Evolutionary conservation across 2,797 vertebrate genomes (phyloP).

Genomic region (Octomys mimax): DNA sequence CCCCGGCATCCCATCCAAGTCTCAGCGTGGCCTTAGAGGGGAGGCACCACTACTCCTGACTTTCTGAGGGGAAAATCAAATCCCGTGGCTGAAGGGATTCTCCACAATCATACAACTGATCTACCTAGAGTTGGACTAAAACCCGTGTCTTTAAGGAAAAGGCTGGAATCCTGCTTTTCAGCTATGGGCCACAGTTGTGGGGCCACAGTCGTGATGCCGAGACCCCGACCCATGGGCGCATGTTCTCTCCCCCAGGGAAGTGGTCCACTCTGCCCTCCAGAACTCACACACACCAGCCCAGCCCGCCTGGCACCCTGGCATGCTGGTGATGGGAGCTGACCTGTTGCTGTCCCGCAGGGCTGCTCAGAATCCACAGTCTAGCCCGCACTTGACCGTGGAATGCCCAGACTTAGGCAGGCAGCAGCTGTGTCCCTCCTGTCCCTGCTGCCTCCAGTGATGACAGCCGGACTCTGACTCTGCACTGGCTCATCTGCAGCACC

Average conservation of each 20-base stretch:
- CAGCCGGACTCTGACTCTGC: neutral
- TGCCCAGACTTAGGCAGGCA: fast-evolving
- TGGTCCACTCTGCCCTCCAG: neutral
- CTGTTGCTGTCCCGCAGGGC: neutral
- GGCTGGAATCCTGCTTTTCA: neutral
- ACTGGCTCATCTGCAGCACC: neutral
- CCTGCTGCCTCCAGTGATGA: neutral
- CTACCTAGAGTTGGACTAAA: neutral
- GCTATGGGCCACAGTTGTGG: too few relatives aligned
- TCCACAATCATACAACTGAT: neutral
- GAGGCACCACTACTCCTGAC: neutral
- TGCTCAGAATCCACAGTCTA: neutral
- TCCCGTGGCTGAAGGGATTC: neutral
- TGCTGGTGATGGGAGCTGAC: neutral
- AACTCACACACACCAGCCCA: neutral
- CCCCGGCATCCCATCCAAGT: too few relatives aligned
- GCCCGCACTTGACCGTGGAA: neutral
- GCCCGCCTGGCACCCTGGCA: neutral
- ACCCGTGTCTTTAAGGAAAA: neutral
- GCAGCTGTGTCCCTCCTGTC: neutral
- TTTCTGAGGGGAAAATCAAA: neutral
- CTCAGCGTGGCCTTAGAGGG: neutral
- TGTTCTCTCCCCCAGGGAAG: neutral
- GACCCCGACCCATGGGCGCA: neutral
- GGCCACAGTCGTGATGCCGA: fast-evolving